These are phyloP conservation scores for Spodoptera picta DNA, from an alignment of 2,888 invertebrate species.

Conservation along the genomic window DNA sequence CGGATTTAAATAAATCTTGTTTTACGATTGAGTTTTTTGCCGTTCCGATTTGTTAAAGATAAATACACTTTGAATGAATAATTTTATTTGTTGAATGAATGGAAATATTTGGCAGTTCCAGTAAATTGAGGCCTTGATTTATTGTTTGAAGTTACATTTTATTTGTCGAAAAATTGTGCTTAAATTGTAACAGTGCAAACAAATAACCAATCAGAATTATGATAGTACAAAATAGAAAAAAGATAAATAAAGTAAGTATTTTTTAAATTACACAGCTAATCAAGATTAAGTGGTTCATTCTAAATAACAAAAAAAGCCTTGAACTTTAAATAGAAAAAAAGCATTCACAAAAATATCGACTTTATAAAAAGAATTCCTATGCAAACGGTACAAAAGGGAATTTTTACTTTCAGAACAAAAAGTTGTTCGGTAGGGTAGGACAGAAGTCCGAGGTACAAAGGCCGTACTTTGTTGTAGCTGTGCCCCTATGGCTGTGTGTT, in stretches of 20 bases:
- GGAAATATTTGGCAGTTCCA: background rate
- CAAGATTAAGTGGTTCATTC: background rate
- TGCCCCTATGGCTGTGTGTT: constrained; percentile 19
- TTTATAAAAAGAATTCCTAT: constrained; percentile 17
- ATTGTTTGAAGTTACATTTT: background rate
- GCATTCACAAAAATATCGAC: background rate
- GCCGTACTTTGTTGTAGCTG: constrained; percentile 34
- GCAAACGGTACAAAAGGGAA: constrained; percentile 42
- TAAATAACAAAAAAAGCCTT: background rate
- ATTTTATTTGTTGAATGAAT: background rate
- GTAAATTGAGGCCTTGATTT: background rate
- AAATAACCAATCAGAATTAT: no score
- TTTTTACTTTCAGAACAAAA: constrained; percentile 44
- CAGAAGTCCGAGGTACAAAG: constrained; percentile 33
- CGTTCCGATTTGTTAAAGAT: constrained; percentile 13
- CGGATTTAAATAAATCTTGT: constrained; percentile 42
- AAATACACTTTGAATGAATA: constrained; percentile 17
- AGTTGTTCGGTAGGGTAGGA: constrained; percentile 18
- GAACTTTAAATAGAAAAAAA: background rate
- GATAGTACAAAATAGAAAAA: no score
- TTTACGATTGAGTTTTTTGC: constrained; percentile 20
- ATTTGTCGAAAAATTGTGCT: background rate
- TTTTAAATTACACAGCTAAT: background rate
- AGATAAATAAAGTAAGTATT: background rate
- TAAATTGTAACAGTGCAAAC: no score